Base-by-base conservation (phyloP, 2,888 invertebrate species). In the Megamerina dolium region DNA sequence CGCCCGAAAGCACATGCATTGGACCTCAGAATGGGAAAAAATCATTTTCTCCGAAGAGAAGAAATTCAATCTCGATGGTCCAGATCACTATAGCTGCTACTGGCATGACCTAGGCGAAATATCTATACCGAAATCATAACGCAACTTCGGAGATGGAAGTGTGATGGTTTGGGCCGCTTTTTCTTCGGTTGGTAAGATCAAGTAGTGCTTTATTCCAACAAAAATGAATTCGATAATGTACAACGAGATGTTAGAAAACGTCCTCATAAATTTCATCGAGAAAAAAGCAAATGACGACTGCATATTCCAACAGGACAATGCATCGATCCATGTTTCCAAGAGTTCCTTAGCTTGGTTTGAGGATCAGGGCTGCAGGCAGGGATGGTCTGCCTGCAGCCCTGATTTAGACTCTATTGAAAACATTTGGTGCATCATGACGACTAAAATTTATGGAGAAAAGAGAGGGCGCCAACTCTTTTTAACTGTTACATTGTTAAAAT, bases 1-100 rank as follows among this genome's bases (percentile, higher is more conserved):
- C 14, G 35, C 35, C n/a, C n/a, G 21, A 21, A 14, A 35, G 13
- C 35, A 35, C 35, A 35, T 35, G 37, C 5, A 6, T 37, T 37
- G 29, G 29, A 29, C 18, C 6, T 6, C 26, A n/a, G 3, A 14
- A 4, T 37, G 37, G 29, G 18, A 18, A 23, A n/a, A 27, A 18
- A 13, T 35, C 4, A 21, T 10, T 21, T 35, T 35, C 14, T 35
- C 21, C 6, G 35, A 20, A 9, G 35, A 35, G 19, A 35, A 35
- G 20, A 34, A 34, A n/a, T 34, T 34, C 20, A 21, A 9, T n/a
- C 20, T 17, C 13, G 17, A 9, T 10, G 34, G 6, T 2, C 34
- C 33, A 2, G 13, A 23, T 34, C 18, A n/a, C n/a, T 19, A 18
- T n/a, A 34, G 34, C 13, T 34, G 19, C 19, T 34, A 34, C 19